Percentiles rank a stretch among this genome's conserved stretches.
Evolutionary conservation across 2,797 vertebrate species (phyloP).

Genomic region (Rousettus madagascariensis): DNA sequence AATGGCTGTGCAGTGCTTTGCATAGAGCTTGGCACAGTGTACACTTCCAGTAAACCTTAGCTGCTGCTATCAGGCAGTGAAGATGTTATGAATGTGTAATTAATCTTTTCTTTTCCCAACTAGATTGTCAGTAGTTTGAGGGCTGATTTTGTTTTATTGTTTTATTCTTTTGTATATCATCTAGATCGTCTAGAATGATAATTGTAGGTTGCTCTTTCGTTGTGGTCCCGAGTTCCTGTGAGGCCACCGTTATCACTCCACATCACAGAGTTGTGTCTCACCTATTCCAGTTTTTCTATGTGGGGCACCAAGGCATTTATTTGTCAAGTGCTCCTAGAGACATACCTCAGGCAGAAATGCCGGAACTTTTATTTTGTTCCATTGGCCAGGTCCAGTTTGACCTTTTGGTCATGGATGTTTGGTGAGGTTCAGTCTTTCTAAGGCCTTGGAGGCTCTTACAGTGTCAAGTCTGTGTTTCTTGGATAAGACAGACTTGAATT

Average conservation of each 20-base stretch:
- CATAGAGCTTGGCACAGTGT: constrained; percentile 40
- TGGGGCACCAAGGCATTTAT: background rate
- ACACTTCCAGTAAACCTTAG: constrained; percentile 46
- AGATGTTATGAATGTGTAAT: constrained; percentile 28
- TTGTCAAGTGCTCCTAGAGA: background rate
- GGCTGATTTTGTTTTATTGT: too few species aligned
- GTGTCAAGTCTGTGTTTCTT: background rate
- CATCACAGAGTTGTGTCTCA: background rate
- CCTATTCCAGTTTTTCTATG: background rate
- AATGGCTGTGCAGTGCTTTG: background rate
- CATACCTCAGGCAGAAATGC: background rate
- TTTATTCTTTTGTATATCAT: background rate
- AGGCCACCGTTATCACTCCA: background rate
- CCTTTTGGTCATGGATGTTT: background rate
- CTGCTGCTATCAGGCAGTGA: constrained; percentile 40
- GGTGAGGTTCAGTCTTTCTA: background rate
- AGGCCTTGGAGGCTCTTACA: background rate
- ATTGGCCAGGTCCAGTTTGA: background rate
- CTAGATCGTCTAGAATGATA: background rate
- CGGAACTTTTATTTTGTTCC: background rate
- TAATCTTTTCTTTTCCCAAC: constrained; percentile 6
- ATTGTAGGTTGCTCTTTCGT: background rate
- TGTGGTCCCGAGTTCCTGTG: background rate
- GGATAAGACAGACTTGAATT: constrained; percentile 5
- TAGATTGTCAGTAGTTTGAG: background rate